phyloP scores from a whole-genome alignment of 2,888 invertebrate species.

The Lasioglossum villosulum region DNA sequence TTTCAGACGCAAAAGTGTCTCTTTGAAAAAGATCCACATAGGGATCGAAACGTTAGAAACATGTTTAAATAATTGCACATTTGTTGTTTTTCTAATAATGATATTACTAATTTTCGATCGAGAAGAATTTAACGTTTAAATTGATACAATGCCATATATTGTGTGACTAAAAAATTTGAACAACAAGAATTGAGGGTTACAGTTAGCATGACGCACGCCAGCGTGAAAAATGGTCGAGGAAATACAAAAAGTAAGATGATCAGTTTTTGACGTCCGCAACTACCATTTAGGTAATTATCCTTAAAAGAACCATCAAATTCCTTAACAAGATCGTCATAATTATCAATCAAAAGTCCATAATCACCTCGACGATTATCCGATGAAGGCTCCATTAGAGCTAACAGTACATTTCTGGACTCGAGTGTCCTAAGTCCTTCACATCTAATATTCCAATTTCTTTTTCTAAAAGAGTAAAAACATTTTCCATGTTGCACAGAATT shows the following conservation, averaged over 20 bases:
- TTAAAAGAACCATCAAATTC: background rate
- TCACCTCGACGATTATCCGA: background rate
- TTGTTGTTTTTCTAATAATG: too few relatives aligned
- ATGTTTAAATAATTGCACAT: too few relatives aligned
- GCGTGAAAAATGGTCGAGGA: background rate
- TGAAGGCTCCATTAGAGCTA: background rate
- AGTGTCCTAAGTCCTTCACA: background rate
- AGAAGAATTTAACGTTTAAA: too few relatives aligned
- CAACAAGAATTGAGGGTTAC: background rate
- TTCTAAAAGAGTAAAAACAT: too few relatives aligned
- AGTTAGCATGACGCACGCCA: background rate
- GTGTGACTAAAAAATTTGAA: too few relatives aligned
- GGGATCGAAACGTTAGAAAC: too few relatives aligned
- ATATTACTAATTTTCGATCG: too few relatives aligned
- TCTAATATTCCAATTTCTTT: background rate
- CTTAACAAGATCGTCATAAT: background rate
- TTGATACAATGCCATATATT: too few relatives aligned
- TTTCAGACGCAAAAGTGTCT: too few relatives aligned
- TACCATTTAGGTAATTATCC: background rate
- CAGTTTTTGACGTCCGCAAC: background rate
- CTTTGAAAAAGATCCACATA: too few relatives aligned
- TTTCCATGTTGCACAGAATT: background rate
- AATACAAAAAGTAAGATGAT: background rate
- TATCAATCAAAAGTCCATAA: background rate
- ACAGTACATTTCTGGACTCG: background rate